phyloP scores from a whole-genome alignment of 2,113 vertebrate species.

The Oxyruncus cristatus region DNA sequence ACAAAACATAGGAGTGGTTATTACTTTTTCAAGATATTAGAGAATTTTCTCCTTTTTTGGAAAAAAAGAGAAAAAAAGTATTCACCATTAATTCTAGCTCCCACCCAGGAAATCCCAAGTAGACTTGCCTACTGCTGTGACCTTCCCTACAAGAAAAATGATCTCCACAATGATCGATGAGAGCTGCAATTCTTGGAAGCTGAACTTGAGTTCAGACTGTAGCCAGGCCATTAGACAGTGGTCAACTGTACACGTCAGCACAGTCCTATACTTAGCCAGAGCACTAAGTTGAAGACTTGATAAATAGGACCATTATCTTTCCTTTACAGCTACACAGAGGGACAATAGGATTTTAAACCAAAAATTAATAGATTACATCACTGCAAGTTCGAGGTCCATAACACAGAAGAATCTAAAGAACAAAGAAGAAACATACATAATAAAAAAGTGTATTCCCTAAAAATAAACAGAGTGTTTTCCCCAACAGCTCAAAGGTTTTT shows the following conservation, averaged over 20 bases:
- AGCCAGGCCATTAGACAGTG: background rate
- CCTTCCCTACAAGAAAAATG: background rate
- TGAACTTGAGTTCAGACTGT: background rate
- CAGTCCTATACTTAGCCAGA: background rate
- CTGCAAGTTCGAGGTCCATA: background rate
- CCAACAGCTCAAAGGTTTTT: background rate
- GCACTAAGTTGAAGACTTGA: background rate
- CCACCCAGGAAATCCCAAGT: background rate
- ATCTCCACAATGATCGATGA: background rate
- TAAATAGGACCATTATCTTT: background rate
- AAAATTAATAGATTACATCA: background rate
- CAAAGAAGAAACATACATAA: background rate
- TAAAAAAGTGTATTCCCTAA: background rate
- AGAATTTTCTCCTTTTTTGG: background rate
- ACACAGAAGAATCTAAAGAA: background rate
- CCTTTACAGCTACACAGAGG: background rate
- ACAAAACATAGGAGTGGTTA: background rate
- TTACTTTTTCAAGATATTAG: background rate
- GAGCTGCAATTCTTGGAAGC: background rate
- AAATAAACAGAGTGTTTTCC: background rate
- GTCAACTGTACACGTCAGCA: background rate
- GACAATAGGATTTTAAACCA: background rate
- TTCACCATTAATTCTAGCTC: background rate
- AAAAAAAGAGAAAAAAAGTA: background rate
- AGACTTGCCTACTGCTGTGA: background rate